Evolutionary conservation across 2,113 vertebrate genomes (phyloP), one percentile per base, ranked within the genome.

Genomic region (Hyaena hyaena): DNA sequence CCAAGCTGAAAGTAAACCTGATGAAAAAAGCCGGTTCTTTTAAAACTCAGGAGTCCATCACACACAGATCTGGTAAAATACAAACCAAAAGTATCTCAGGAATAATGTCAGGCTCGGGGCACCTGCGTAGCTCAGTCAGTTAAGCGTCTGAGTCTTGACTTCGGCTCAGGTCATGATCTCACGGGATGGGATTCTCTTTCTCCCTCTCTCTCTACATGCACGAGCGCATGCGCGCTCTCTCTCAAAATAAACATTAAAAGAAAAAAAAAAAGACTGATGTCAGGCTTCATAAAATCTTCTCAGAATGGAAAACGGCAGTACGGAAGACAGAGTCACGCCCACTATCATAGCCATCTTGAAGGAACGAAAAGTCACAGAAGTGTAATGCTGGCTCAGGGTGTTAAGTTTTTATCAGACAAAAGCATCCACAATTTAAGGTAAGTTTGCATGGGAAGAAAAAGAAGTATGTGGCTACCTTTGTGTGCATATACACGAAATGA

Each of bases 11-110:
- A 74, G n/a, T 39, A 10, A 45, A 68, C 28, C 26, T 86, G 31
- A 35, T 68, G 50, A 85, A 28, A 66, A 83, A 90, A 63, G 35
- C 39, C 39, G 45, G n/a, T 61, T 93, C 58, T 93, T 93, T 88
- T 28, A 86, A 68, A 96, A 97, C 12, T 76, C 39, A 50, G 19
- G 73, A 96, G 43, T 65, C 73, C 14, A 83, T 89, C 43, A 66
- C 69, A 76, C n/a, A 92, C 24, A 76, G 80, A 63, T 61, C 9
- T 65, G 21, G 79, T 66, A 69, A 94, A 97, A 93, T 35, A 69
- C 17, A 58, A 81, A 85, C 8, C n/a, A 58, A 81, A 45, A 73
- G 12, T n/a, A 73, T 3, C 43, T 76, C 31, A 48, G 31, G n/a
- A 92, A 48, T n/a, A 82, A 79, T 0, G 33, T 39, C 4, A 15